Base-by-base conservation (phyloP, 2,797 vertebrate genomes). In the Philypnodon macrostomus region DNA sequence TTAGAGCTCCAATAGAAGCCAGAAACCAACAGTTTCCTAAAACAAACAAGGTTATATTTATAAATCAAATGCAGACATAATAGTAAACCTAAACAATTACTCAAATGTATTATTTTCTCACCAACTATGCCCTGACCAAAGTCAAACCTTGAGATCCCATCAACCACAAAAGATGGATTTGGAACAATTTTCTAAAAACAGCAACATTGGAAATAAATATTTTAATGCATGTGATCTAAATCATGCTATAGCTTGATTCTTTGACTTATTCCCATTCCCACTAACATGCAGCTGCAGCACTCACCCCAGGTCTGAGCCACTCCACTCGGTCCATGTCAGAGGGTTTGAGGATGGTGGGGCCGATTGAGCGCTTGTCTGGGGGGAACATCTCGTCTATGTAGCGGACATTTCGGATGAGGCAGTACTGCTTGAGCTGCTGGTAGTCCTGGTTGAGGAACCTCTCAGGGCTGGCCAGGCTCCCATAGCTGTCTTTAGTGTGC, bases 91-190 rank as follows among this genome's bases (percentile, higher is more conserved):
- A n/a, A n/a, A n/a, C n/a, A n/a, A n/a, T n/a, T n/a, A n/a, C n/a
- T n/a, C n/a, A n/a, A n/a, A n/a, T n/a, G n/a, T 23, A 23, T 23
- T 23, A 23, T 23, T 23, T 23, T 23, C 76, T 21, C 76, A 87
- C 87, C 85, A 18, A 87, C 7, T 0, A 5, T 3, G 42, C 87
- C 84, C 73, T 88, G 87, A 1, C 60, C 38, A 34, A 82, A 79
- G 51, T 88, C 87, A 69, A 88, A 87, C 48, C 84, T 81, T 34
- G 84, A 87, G 19, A 79, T 0, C 7, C 71, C 70, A 4, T 60
- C 74, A n/a, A 79, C 51, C 16, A 67, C 12, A 15, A 88, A 63
- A 6, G 2, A 7, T 33, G 87, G 81, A 49, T 57, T 54, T 4
- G 6, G 0, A 21, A 53, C 48, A 12, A 84, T 5, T 57, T 70